These are phyloP conservation scores for Anser brachyrhynchus DNA, from an alignment of 2,113 vertebrate genomes.

Conservation along the genomic window DNA sequence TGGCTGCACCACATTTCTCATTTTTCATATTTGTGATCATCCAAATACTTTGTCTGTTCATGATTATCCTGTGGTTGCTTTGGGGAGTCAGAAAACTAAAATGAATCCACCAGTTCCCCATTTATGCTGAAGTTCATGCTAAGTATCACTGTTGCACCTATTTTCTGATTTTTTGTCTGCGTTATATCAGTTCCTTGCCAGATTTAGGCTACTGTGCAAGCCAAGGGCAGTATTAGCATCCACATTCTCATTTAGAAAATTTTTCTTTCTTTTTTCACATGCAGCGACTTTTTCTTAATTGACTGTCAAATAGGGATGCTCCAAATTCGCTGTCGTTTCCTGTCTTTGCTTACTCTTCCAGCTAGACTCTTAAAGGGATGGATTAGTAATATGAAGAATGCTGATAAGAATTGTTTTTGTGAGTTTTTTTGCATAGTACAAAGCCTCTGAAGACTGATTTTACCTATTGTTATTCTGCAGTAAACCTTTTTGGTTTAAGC, in stretches of 20 bases:
- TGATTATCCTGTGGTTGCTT: conserved; percentile 59
- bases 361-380: neutral
- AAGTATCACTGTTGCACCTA: neutral
- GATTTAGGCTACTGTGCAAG: neutral
- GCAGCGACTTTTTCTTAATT: neutral
- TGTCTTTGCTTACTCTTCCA: neutral
- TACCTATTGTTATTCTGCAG: neutral
- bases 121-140: neutral
- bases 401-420: neutral
- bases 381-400: neutral
- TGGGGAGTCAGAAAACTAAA: conserved; percentile 38
- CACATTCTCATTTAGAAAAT: neutral
- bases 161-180: neutral
- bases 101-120: conserved; percentile 9
- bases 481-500: neutral
- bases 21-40: conserved; percentile 56
- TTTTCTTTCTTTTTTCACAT: neutral
- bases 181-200: neutral
- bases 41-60: conserved; percentile 48
- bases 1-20: conserved; percentile 32
- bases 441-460: neutral
- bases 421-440: neutral
- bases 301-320: neutral
- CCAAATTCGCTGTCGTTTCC: neutral
- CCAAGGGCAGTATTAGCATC: neutral